These are phyloP conservation scores for Pherbina coryleti DNA, from an alignment of 2,888 invertebrate genomes.

Conservation along the genomic window DNA sequence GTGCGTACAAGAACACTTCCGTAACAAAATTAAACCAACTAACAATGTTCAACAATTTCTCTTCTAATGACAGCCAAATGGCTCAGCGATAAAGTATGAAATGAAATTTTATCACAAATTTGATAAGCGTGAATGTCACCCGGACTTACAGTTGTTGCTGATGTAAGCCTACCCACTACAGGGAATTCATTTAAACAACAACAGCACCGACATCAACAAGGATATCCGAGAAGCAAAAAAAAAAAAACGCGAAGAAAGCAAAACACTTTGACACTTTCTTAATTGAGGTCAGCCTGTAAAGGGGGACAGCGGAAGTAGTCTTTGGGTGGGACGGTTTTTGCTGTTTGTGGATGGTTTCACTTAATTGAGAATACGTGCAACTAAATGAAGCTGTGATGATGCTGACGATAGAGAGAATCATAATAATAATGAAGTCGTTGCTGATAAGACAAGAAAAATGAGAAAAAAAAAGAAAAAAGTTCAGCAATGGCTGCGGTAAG, in stretches of 20 bases:
- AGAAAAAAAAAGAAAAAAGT: neutral
- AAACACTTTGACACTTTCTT: conserved; percentile 7
- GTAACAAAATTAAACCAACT: neutral
- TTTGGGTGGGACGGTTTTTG: neutral
- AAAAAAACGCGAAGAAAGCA: neutral
- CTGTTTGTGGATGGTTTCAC: conserved; percentile 1
- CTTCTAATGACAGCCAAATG: conserved; percentile 7
- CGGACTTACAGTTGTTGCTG: neutral
- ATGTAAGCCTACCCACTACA: neutral
- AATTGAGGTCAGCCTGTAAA: conserved; percentile 26
- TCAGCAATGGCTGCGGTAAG: neutral
- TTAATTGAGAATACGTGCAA: conserved; percentile 13
- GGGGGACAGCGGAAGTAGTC: neutral
- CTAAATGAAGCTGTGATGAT: conserved; percentile 23
- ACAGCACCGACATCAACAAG: neutral
- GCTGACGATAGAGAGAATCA: conserved; percentile 3
- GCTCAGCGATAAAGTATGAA: conserved; percentile 14
- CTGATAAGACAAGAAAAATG: conserved; percentile 11
- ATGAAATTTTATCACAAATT: conserved; percentile 9
- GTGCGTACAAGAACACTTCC: neutral
- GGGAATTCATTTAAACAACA: neutral
- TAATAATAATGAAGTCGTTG: conserved; percentile 17
- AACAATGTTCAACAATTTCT: neutral
- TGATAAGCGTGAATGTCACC: conserved; percentile 25
- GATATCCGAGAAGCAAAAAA: neutral